Percentiles rank a stretch among this genome's conserved stretches.
phyloP scores from a whole-genome alignment of 1,140 invertebrate genomes.

The Cataglyphis hispanica region DNA sequence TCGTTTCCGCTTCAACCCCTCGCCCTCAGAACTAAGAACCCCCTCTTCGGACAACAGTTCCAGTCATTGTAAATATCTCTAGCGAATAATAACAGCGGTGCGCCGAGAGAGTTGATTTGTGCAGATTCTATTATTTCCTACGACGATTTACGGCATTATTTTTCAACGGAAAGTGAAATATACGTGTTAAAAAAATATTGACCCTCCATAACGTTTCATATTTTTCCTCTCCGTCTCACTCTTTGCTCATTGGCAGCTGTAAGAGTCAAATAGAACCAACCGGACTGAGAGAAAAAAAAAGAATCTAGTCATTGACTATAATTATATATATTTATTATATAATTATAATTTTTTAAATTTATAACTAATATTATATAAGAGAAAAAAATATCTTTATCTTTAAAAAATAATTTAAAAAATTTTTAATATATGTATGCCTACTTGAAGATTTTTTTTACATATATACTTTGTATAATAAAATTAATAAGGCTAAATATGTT shows the following conservation, averaged over 20 bases:
- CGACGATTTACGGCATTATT: slow-evolving; percentile 85
- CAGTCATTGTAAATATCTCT: slow-evolving; percentile 81
- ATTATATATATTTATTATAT: not conserved
- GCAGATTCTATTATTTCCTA: slow-evolving; percentile 86
- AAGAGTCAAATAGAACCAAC: not conserved
- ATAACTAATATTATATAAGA: not conserved
- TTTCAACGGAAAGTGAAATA: slow-evolving; percentile 86
- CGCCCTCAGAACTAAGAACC: slow-evolving; percentile 9
- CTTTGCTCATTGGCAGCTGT: not conserved
- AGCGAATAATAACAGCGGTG: slow-evolving; percentile 82
- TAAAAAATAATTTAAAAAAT: not conserved
- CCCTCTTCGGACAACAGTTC: slow-evolving; percentile 68
- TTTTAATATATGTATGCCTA: not conserved
- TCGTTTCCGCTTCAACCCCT: slow-evolving; percentile 23
- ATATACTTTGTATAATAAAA: not conserved
- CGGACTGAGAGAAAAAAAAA: not conserved
- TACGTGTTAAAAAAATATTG: slow-evolving; percentile 82
- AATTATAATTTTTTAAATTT: slow-evolving; percentile 18
- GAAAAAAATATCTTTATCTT: not conserved
- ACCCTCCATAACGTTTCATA: not conserved
- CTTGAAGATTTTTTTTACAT: not conserved
- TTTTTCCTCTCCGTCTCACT: not conserved
- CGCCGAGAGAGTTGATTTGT: slow-evolving; percentile 84
- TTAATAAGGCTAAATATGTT: not conserved
- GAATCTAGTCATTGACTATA: not conserved